These are phyloP conservation scores for Hydrotaea diabolus DNA, from an alignment of 2,888 invertebrate species.

Conservation along the genomic window DNA sequence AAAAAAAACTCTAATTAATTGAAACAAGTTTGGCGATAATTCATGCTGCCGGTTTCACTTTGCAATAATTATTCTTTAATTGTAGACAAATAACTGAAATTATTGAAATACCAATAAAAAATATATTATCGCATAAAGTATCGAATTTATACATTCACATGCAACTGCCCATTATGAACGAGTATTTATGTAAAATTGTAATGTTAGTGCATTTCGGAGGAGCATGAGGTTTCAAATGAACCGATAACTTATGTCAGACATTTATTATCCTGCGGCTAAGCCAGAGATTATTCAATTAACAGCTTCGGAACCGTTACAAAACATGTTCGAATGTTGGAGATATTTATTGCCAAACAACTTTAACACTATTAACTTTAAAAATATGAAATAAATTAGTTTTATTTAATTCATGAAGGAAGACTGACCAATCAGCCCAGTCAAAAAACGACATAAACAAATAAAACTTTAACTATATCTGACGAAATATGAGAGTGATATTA, in stretches of 20 bases:
- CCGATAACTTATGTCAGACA: slow-evolving; percentile 20
- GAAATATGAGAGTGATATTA: no score
- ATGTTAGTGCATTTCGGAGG: neutral
- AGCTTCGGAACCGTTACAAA: neutral
- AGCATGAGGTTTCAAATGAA: neutral
- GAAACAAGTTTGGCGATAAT: slow-evolving; percentile 43
- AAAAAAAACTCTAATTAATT: slow-evolving; percentile 48
- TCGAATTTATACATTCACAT: neutral
- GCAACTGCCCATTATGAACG: no score
- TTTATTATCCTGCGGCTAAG: slow-evolving; percentile 4
- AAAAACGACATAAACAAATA: no score
- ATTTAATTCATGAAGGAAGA: no score
- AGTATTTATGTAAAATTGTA: neutral
- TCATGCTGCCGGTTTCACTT: neutral
- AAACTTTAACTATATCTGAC: no score
- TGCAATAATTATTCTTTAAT: neutral
- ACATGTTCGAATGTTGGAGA: neutral
- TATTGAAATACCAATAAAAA: no score
- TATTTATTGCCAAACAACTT: neutral
- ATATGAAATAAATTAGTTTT: no score
- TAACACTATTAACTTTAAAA: neutral
- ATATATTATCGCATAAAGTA: neutral
- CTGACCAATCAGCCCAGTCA: no score
- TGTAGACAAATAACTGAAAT: slow-evolving; percentile 1
- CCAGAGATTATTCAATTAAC: slow-evolving; percentile 17